Evolutionary conservation across 2,888 invertebrate species (phyloP).

Genomic region (Iselma pallidipennis): DNA sequence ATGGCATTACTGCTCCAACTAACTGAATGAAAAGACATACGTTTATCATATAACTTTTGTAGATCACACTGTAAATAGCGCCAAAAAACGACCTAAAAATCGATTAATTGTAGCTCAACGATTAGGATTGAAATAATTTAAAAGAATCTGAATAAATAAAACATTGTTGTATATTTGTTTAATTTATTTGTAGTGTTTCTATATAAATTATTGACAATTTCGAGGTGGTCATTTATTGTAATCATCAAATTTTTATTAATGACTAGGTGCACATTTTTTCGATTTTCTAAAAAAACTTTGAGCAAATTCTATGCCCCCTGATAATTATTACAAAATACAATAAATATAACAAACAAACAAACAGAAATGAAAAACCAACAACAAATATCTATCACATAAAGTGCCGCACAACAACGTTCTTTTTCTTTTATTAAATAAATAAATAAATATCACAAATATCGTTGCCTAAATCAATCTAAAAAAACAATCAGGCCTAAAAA

Average conservation of each 20-base stretch:
- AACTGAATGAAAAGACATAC: no score
- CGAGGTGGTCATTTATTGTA: constrained; percentile 13
- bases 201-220: constrained; percentile 40
- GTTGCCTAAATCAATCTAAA: constrained; percentile 28
- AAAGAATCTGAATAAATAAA: constrained; percentile 20
- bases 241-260: constrained; percentile 9
- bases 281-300: no score
- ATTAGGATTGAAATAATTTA: constrained; percentile 1
- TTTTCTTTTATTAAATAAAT: constrained; percentile 18
- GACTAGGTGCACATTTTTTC: constrained; percentile 22
- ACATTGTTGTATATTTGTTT: constrained; percentile 14
- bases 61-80: no score
- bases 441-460: constrained; percentile 44
- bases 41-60: no score
- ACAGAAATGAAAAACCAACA: neutral
- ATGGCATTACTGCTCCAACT: no score
- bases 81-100: no score
- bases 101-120: no score
- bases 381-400: neutral
- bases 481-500: neutral
- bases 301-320: no score
- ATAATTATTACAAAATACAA: no score
- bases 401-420: neutral
- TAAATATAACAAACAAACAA: neutral
- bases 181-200: constrained; percentile 37